Evolutionary conservation across 2,888 invertebrate genomes (phyloP).

Genomic region (Ametastegia equiseti): DNA sequence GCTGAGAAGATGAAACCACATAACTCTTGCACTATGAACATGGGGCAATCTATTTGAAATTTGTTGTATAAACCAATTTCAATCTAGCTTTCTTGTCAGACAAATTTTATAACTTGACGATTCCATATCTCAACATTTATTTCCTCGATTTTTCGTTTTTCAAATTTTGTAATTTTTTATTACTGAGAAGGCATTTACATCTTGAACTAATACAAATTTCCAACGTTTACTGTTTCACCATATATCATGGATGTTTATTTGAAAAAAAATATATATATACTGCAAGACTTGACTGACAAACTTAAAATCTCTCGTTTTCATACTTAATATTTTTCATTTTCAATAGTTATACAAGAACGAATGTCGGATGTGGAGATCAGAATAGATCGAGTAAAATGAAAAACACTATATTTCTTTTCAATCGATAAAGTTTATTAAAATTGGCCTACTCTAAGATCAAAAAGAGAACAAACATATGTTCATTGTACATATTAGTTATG

Average conservation of each 20-base stretch:
- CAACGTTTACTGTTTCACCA: not conserved
- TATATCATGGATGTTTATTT: not conserved
- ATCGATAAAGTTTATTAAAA: constrained; percentile 53
- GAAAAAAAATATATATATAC: not conserved
- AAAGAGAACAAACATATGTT: constrained; percentile 49
- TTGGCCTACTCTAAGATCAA: constrained; percentile 48
- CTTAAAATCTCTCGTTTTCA: too few relatives aligned
- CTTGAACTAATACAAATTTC: not conserved
- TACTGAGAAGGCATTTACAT: not conserved
- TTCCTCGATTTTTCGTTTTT: not conserved
- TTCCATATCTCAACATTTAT: not conserved
- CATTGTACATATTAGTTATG: constrained; percentile 64
- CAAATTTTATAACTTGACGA: not conserved
- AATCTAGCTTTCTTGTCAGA: not conserved
- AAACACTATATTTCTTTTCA: constrained; percentile 40
- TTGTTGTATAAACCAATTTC: constrained; percentile 21
- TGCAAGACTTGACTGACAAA: not conserved
- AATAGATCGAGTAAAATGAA: constrained; percentile 27
- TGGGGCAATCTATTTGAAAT: constrained; percentile 15
- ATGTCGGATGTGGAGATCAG: constrained; percentile 20
- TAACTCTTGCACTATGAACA: constrained; percentile 33
- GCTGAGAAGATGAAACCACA: constrained; percentile 4
- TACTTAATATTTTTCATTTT: not conserved
- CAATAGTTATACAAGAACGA: not conserved
- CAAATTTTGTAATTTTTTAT: not conserved